A percentile compares a stretch with the other conserved stretches of the same genome.
Conservation (phyloP, 2,797 vertebrate species). For the Chrysocyon brachyurus region DNA sequence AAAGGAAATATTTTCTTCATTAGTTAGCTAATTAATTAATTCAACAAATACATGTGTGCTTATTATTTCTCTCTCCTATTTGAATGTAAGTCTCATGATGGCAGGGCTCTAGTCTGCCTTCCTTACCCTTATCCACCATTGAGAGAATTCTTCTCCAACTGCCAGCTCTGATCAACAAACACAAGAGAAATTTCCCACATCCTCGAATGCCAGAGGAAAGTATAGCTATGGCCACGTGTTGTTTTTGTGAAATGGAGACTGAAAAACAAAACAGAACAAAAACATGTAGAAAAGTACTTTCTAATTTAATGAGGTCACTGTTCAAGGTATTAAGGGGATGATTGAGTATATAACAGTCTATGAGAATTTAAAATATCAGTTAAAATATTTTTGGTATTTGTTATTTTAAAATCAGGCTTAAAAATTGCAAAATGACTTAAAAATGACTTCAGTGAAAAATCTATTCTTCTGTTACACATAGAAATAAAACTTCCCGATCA, state of each 20-base stretch:
- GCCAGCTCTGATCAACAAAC: neutral
- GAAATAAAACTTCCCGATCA: neutral
- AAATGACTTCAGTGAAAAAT: slow-evolving; percentile 6
- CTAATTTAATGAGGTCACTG: neutral
- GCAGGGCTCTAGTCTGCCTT: neutral
- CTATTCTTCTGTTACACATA: neutral
- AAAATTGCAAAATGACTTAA: neutral
- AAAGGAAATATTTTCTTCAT: neutral
- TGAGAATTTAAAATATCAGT: neutral
- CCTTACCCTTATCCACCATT: neutral
- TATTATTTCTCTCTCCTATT: neutral
- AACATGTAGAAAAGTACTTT: neutral
- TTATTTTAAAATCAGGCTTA: slow-evolving; percentile 45
- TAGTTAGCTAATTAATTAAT: neutral
- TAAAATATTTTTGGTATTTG: slow-evolving; percentile 38
- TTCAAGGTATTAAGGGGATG: neutral
- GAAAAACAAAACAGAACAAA: neutral
- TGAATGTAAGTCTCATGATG: neutral
- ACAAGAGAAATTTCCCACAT: neutral
- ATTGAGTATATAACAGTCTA: neutral
- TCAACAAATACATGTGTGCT: neutral
- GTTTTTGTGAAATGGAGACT: neutral
- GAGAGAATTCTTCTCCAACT: neutral
- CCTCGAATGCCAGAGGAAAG: neutral
- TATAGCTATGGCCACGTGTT: neutral